Evolutionary conservation across 92 coral and sea anemone genomes (phyloP).

Genomic region (Pocillopora grandis): DNA sequence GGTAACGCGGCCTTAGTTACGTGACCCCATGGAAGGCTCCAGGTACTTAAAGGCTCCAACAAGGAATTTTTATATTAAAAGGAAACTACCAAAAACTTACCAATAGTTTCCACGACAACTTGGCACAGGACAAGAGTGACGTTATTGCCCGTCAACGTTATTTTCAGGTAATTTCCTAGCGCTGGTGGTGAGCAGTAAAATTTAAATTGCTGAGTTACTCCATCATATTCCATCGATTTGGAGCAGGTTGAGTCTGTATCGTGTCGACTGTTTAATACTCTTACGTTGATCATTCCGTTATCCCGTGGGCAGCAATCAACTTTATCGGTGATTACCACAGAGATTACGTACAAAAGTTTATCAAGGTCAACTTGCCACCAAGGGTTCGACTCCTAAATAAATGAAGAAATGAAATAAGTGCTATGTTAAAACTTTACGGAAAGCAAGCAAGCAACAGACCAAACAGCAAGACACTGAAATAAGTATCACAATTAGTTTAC

Average conservation of each 20-base stretch:
- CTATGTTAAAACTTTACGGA: neutral
- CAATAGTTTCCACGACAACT: slow-evolving; percentile 12
- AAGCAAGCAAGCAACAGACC: neutral
- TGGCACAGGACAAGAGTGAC: slow-evolving; percentile 34
- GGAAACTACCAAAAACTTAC: neutral
- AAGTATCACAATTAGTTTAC: neutral
- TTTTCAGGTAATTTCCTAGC: neutral
- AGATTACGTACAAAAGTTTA: neutral
- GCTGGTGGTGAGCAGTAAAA: slow-evolving; percentile 18
- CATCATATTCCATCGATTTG: neutral
- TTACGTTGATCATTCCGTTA: slow-evolving; percentile 1
- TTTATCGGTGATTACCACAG: slow-evolving; percentile 16
- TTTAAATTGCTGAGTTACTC: slow-evolving; percentile 6
- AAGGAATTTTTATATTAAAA: neutral
- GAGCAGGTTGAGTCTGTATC: neutral
- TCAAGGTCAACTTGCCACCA: slow-evolving; percentile 35
- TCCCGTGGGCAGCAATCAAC: slow-evolving; percentile 33
- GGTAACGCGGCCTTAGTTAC: too few species aligned
- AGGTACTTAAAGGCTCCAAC: too few species aligned
- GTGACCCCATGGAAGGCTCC: too few species aligned
- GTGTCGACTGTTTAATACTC: neutral
- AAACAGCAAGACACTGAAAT: neutral
- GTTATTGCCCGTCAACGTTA: slow-evolving; percentile 12
- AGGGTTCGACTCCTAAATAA: slow-evolving; percentile 12
- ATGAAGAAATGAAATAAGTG: neutral